A percentile compares a stretch with the other conserved stretches of the same genome.
Evolutionary conservation across 1,140 invertebrate species (phyloP).

Genomic region (Cheumatopsyche charites): DNA sequence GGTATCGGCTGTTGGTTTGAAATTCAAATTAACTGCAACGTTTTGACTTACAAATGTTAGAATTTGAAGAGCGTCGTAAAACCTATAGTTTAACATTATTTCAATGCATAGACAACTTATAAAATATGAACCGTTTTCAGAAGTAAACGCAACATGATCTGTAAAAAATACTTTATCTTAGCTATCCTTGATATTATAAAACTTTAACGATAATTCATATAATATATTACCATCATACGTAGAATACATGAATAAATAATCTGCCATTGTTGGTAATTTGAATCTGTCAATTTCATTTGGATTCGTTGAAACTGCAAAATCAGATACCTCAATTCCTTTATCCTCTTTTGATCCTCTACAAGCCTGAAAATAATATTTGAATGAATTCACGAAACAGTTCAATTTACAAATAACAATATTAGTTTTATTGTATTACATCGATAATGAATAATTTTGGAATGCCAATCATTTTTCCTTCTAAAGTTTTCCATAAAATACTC

Average conservation of each 20-base stretch:
- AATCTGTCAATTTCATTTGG: background rate
- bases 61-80: constrained; percentile 7
- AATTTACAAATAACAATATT: too few relatives aligned
- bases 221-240: background rate
- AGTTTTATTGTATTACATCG: too few relatives aligned
- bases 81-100: background rate
- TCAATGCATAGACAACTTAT: background rate
- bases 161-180: background rate
- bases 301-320: background rate
- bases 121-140: background rate
- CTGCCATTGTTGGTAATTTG: constrained; percentile 12
- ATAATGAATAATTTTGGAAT: constrained; percentile 21
- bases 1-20: too few relatives aligned
- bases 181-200: too few relatives aligned
- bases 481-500: background rate
- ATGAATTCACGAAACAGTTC: too few relatives aligned
- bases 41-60: background rate
- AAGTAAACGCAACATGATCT: background rate
- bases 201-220: background rate
- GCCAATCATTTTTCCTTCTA: constrained; percentile 1
- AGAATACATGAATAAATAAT: constrained; percentile 13
- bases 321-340: background rate
- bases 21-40: background rate
- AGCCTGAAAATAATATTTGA: background rate
- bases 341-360: background rate